Evolutionary conservation across 2,888 invertebrate genomes (phyloP), one percentile per base, ranked within the genome.

Genomic region (Neocrepidodera transversa): DNA sequence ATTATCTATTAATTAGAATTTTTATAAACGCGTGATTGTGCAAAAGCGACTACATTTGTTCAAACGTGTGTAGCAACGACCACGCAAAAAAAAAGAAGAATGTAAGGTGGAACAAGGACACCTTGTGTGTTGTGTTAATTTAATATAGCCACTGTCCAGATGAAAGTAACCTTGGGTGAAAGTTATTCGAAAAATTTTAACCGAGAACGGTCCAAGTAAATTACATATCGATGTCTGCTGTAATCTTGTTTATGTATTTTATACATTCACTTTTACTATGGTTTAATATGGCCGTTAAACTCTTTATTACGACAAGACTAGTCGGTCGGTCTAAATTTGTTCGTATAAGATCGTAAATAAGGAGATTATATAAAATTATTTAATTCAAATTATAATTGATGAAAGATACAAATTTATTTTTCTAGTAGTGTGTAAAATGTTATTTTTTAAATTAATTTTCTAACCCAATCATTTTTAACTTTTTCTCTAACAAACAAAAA

Each of bases 161-260:
- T 61, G 65, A 65, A 65, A 65, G 65, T 63, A 59, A 62, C 58
- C 55, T 52, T 23, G 32, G 57, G 65, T 60, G 65, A 65, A 65
- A 65, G 65, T 63, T 42, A 52, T 42, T 49, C 48, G 58, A 62
- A 65, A 54, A 60, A 62, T 26, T 48, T 43, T 50, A 26, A 45
- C 26, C 35, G 47, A 32, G 51, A 48, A 30, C 52, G 40, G 53
- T 51, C 47, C 56, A 55, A 56, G 36, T 60, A 58, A 58, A 58
- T 58, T 58, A 58, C 53, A 53, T 42, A 32, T 20, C 13, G 16
- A 45, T 16, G 45, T 45, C 45, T 45, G 45, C 23, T 13, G 28
- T 45, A 45, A 45, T 45, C 45, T 40, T 51, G 51, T 36, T 51
- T 51, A 38, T 38, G 50, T 49, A 14, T 49, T 36, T 45, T 28